Conservation (phyloP, 2,113 vertebrate species). For the Oncorhynchus gorbuscha region DNA sequence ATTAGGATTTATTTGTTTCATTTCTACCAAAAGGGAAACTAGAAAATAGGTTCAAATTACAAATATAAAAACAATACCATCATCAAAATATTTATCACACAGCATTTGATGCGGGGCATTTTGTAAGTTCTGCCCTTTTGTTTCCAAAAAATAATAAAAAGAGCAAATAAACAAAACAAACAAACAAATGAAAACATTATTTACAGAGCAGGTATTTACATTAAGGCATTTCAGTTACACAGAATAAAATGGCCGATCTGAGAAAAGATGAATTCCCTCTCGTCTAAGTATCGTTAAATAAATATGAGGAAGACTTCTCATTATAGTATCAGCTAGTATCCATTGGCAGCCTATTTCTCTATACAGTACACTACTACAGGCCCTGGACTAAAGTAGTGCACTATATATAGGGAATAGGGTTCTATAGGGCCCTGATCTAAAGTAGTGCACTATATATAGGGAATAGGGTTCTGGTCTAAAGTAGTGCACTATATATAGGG, state of each 20-base stretch:
- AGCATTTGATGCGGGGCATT: not conserved
- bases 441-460: too few species aligned
- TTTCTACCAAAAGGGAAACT: not conserved
- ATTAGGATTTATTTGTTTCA: not conserved
- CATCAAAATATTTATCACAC: slow-evolving; percentile 4
- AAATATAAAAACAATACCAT: not conserved
- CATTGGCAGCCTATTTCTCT: too few species aligned
- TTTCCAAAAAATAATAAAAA: not conserved
- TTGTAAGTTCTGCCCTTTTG: not conserved
- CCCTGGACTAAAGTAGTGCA: too few species aligned
- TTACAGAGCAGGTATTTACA: not conserved
- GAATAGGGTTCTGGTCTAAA: too few species aligned
- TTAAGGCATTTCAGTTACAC: slow-evolving; percentile 6
- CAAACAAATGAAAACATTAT: not conserved
- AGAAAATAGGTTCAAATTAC: not conserved
- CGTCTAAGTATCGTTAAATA: not conserved
- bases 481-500: too few species aligned
- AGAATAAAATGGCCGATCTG: not conserved
- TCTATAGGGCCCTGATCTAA: too few species aligned
- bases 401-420: too few species aligned
- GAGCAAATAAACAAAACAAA: not conserved
- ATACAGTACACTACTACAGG: too few species aligned
- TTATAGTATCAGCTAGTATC: not conserved
- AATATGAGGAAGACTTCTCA: not conserved
- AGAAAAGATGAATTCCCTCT: not conserved